Evolutionary conservation across 2,113 vertebrate species (phyloP).

Genomic region (Pedionomus torquatus): DNA sequence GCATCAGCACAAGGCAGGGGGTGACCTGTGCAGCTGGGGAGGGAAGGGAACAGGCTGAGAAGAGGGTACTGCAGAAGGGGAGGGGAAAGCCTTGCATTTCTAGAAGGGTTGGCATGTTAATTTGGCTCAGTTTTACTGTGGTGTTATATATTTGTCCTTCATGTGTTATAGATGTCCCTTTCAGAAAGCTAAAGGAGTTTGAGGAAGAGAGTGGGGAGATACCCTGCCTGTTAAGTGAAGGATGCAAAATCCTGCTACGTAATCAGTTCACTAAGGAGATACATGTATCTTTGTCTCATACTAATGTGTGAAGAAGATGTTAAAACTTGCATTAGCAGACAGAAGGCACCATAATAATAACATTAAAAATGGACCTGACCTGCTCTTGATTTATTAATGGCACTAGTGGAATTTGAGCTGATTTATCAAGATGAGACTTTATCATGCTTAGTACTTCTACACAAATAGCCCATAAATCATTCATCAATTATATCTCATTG

Average conservation of each 20-base stretch:
- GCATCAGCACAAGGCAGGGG: not conserved
- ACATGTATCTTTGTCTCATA: not conserved
- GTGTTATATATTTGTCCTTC: not conserved
- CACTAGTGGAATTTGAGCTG: slow-evolving; percentile 36
- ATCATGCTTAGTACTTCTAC: not conserved
- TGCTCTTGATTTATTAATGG: slow-evolving; percentile 16
- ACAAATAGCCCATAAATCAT: slow-evolving; percentile 26
- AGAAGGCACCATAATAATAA: slow-evolving; percentile 14
- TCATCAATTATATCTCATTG: not conserved
- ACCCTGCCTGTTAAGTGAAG: not conserved
- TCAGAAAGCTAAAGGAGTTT: not conserved
- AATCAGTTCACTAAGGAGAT: not conserved
- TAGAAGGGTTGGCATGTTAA: not conserved
- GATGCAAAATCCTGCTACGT: not conserved
- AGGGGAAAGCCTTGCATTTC: not conserved
- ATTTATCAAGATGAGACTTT: slow-evolving; percentile 36
- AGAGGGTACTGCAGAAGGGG: not conserved
- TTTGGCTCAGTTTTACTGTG: not conserved
- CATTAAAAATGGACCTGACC: not conserved
- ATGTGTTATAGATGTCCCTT: accelerated
- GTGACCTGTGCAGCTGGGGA: not conserved
- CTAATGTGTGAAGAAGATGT: not conserved
- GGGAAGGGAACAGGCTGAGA: not conserved
- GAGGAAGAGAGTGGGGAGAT: not conserved
- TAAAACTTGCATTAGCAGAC: slow-evolving; percentile 42